Percentiles rank a stretch among this genome's conserved stretches.
These are phyloP conservation scores for Wiebesia pumilae DNA, from an alignment of 1,140 invertebrate genomes.

Conservation along the genomic window DNA sequence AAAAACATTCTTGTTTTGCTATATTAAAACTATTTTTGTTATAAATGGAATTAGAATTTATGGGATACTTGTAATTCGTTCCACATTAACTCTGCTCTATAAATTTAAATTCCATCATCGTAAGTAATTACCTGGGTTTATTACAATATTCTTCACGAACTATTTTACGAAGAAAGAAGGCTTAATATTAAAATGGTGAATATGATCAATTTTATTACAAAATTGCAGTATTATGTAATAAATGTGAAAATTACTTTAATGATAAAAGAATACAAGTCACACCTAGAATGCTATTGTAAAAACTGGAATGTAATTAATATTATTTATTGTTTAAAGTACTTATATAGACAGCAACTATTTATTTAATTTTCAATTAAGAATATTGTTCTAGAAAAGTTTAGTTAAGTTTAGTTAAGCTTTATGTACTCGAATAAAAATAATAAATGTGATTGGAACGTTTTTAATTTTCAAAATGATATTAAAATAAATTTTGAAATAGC, in stretches of 20 bases:
- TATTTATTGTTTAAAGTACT: background rate
- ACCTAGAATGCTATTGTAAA: background rate
- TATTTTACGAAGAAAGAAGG: background rate
- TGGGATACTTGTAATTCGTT: background rate
- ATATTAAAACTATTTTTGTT: background rate
- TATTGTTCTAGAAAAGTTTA: too few relatives aligned
- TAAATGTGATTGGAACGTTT: too few relatives aligned
- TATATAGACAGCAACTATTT: too few relatives aligned
- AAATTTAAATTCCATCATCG: conserved; percentile 32
- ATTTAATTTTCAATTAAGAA: too few relatives aligned
- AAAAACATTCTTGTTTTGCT: too few relatives aligned
- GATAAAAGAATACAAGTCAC: too few relatives aligned
- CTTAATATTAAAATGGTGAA: background rate
- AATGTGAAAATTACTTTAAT: too few relatives aligned
- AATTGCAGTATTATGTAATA: background rate
- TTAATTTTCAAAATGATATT: too few relatives aligned
- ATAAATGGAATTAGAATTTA: background rate
- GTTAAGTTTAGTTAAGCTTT: too few relatives aligned
- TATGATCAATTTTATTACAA: background rate
- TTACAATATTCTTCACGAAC: background rate
- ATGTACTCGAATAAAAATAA: too few relatives aligned
- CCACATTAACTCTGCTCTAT: background rate
- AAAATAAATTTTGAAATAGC: too few relatives aligned
- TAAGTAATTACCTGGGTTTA: conserved; percentile 23
- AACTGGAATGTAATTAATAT: background rate